phyloP scores from a whole-genome alignment of 2,888 invertebrate genomes.

The Glyphotaelius pellucidus region DNA sequence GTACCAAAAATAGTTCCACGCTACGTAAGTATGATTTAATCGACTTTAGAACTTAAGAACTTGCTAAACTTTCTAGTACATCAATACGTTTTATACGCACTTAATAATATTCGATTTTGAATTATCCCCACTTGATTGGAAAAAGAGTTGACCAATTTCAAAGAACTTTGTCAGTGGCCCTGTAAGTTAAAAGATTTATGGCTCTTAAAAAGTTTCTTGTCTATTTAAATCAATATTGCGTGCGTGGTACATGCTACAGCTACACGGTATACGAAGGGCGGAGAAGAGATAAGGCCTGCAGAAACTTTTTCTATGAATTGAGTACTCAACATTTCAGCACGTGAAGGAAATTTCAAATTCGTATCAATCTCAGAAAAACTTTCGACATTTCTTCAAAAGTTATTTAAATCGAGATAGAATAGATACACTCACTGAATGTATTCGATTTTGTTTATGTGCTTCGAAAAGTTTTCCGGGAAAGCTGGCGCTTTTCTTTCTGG shows the following conservation, averaged over 20 bases:
- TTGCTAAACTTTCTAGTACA: background rate
- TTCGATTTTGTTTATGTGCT: conserved; percentile 45
- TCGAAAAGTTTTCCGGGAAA: conserved; percentile 6
- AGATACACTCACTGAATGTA: conserved; percentile 19
- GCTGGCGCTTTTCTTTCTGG: background rate
- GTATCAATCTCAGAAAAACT: conserved; percentile 45
- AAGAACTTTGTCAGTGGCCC: conserved; percentile 18
- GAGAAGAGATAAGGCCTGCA: conserved; percentile 27
- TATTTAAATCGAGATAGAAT: conserved; percentile 38
- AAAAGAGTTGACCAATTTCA: conserved; percentile 28
- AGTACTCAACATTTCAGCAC: conserved; percentile 43
- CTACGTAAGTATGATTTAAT: background rate
- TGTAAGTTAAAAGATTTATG: conserved; percentile 41
- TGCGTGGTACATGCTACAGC: conserved; percentile 20
- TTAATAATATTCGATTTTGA: conserved; percentile 24
- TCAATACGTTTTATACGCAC: background rate
- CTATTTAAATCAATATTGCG: conserved; percentile 60
- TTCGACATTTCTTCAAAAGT: conserved; percentile 39
- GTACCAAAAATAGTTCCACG: background rate
- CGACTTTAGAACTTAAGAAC: background rate
- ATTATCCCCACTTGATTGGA: conserved; percentile 32
- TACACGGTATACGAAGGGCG: conserved; percentile 4
- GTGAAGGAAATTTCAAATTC: conserved; percentile 48
- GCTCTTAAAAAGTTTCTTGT: conserved; percentile 48
- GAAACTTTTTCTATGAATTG: conserved; percentile 34